Percentiles rank a stretch among this genome's conserved stretches.
These are phyloP conservation scores for Hirundichthys speculiger DNA, from an alignment of 2,113 vertebrate species.

Conservation along the genomic window DNA sequence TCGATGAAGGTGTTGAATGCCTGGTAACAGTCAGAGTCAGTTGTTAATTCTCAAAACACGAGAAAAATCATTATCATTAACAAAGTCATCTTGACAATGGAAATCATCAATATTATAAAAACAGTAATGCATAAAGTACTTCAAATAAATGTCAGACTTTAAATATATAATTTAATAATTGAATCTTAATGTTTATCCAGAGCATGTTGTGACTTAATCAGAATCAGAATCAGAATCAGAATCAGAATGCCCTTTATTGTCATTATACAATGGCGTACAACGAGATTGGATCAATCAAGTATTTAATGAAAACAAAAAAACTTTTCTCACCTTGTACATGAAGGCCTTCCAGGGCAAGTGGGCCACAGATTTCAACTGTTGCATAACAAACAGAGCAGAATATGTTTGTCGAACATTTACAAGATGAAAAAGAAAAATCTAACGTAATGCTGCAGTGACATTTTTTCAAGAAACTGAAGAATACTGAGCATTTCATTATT, in stretches of 20 bases:
- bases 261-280: too few relatives aligned
- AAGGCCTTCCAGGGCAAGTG: conserved; percentile 99
- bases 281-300: too few relatives aligned
- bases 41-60: not conserved
- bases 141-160: too few relatives aligned
- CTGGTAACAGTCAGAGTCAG: conserved; percentile 66
- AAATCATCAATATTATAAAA: not conserved
- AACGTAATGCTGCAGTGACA: too few relatives aligned
- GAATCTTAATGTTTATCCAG: too few relatives aligned
- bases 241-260: too few relatives aligned
- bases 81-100: too few relatives aligned
- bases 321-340: conserved; percentile 90
- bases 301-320: not conserved
- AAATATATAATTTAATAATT: too few relatives aligned
- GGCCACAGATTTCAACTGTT: conserved; percentile 96
- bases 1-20: conserved; percentile 99
- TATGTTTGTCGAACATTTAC: not conserved
- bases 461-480: too few relatives aligned
- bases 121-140: too few relatives aligned
- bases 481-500: not conserved
- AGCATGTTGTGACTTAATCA: too few relatives aligned
- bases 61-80: not conserved
- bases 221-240: too few relatives aligned
- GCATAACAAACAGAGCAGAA: conserved; percentile 51
- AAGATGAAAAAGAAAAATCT: not conserved